phyloP scores from a whole-genome alignment of 2,113 vertebrate genomes.

The Chascanopsetta lugubris region DNA sequence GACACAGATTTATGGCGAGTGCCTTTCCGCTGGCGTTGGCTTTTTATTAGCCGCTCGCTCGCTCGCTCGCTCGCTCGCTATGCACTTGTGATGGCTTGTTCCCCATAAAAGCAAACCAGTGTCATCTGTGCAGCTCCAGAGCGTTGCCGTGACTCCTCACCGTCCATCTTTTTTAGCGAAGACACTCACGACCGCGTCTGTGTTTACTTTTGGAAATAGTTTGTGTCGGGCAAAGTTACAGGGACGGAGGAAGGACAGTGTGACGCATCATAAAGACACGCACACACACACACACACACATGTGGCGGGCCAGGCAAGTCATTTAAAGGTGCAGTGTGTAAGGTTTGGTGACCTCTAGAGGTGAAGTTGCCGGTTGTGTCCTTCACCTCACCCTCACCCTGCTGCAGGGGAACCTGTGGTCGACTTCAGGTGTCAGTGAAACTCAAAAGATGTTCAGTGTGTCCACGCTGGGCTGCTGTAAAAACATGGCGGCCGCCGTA shows the following conservation, averaged over 20 bases:
- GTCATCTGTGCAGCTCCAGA: slow-evolving; percentile 24
- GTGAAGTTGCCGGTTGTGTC: too few species aligned
- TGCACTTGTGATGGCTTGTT: slow-evolving; percentile 18
- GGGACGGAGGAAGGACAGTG: slow-evolving; percentile 2
- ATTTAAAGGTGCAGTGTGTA: too few species aligned
- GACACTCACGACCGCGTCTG: slow-evolving; percentile 20
- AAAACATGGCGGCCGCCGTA: too few species aligned
- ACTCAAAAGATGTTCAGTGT: too few species aligned
- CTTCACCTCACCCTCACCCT: too few species aligned
- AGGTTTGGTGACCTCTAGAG: too few species aligned
- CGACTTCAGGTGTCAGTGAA: too few species aligned
- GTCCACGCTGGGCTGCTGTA: too few species aligned
- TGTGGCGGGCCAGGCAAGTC: too few species aligned
- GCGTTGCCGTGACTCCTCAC: slow-evolving; percentile 26
- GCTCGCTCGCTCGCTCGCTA: slow-evolving; percentile 22
- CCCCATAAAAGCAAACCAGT: slow-evolving; percentile 24
- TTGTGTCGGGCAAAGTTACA: slow-evolving; percentile 8
- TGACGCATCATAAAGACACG: background rate
- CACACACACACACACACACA: background rate
- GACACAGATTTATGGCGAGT: slow-evolving; percentile 45
- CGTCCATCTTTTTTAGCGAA: slow-evolving; percentile 25
- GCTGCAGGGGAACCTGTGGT: too few species aligned
- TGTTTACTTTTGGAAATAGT: slow-evolving; percentile 25
- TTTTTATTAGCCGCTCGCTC: slow-evolving; percentile 50
- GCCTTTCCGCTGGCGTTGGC: slow-evolving; percentile 36